Conservation (phyloP, 2,888 invertebrate species). For the Melanotus villosus region DNA sequence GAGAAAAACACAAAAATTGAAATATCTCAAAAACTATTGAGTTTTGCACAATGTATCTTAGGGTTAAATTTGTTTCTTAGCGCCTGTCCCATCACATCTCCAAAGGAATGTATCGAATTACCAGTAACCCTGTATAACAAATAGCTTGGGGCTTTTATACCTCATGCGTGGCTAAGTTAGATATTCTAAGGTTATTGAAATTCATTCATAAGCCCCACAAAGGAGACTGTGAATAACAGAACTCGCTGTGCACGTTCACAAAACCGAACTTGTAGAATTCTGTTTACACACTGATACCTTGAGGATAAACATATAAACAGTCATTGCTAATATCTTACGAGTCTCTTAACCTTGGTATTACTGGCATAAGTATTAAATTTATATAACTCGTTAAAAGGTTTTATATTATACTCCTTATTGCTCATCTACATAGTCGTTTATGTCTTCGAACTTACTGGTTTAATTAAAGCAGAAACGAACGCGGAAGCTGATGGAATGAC, state of each 20-base stretch:
- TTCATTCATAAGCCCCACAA: conserved; percentile 11
- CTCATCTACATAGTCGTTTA: too few relatives aligned
- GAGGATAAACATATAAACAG: background rate
- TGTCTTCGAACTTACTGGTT: too few relatives aligned
- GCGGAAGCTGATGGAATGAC: too few relatives aligned
- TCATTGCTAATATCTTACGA: background rate
- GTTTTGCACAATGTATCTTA: too few relatives aligned
- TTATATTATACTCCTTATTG: too few relatives aligned
- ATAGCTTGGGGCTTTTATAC: conserved; percentile 1
- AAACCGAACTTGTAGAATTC: background rate
- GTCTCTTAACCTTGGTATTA: conserved; percentile 6
- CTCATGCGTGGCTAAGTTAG: conserved; percentile 8
- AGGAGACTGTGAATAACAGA: conserved; percentile 13
- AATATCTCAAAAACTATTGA: too few relatives aligned
- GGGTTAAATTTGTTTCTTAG: too few relatives aligned
- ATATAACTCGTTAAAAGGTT: too few relatives aligned
- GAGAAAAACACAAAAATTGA: too few relatives aligned
- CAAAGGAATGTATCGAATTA: too few relatives aligned
- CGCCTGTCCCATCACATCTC: too few relatives aligned
- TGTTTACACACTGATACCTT: conserved; percentile 9
- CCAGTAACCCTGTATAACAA: conserved; percentile 14
- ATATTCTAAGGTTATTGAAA: conserved; percentile 14
- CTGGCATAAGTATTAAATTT: background rate
- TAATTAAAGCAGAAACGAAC: too few relatives aligned
- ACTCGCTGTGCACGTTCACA: background rate